Conservation (phyloP, 92 coral and sea anemone species). For the Heliopora coerulea region DNA sequence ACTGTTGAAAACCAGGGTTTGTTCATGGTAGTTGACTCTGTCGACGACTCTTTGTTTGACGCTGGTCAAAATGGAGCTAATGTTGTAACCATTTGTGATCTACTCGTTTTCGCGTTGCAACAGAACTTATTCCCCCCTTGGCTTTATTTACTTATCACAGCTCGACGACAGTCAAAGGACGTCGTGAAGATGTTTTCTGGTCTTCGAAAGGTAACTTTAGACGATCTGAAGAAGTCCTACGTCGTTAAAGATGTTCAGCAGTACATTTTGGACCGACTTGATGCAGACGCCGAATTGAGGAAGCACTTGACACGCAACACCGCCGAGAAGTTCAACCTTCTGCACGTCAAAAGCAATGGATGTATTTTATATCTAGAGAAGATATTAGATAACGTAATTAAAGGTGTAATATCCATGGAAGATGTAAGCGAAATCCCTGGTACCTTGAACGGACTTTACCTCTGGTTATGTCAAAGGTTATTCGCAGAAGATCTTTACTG, state of each 20-base stretch:
- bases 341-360: constrained; percentile 97
- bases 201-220: constrained; percentile 90
- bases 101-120: constrained; percentile 78
- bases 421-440: constrained; percentile 94
- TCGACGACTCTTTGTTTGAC: constrained; percentile 87
- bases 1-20: constrained; percentile 71
- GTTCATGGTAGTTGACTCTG: constrained; percentile 81
- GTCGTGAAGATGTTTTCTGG: constrained; percentile 98
- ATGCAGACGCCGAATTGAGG: constrained; percentile 78
- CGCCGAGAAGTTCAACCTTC: constrained; percentile 89
- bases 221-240: constrained; percentile 89
- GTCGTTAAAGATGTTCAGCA: constrained; percentile 95
- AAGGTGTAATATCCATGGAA: constrained; percentile 73
- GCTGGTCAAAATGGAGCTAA: constrained; percentile 63
- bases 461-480: constrained; percentile 91
- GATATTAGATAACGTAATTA: constrained; percentile 78
- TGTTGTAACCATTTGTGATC: constrained; percentile 79
- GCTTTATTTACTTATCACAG: constrained; percentile 84
- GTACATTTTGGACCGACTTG: constrained; percentile 88
- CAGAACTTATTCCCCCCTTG: constrained; percentile 84
- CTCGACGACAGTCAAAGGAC: constrained; percentile 93
- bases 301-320: constrained; percentile 85
- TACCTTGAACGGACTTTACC: constrained; percentile 86
- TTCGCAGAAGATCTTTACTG: constrained; percentile 80
- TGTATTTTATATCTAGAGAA: constrained; percentile 95